Conservation (phyloP, 2,113 vertebrate genomes). For the Burhinus bistriatus region DNA sequence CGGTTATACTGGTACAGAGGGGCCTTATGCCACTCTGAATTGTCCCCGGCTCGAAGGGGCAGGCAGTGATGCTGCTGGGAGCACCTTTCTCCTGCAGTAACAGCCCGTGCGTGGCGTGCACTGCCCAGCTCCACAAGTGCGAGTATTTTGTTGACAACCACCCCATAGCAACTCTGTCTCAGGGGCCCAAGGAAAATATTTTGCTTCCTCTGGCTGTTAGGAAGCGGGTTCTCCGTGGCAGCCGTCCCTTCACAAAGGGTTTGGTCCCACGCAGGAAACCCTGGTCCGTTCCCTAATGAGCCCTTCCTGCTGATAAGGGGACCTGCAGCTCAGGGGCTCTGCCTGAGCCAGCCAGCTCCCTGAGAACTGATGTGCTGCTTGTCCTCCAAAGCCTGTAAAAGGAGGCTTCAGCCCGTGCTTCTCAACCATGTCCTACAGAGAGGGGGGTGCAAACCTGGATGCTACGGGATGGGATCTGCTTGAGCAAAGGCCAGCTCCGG, state of each 20-base stretch:
- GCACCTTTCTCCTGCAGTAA: not conserved
- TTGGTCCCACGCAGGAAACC: conserved; percentile 66
- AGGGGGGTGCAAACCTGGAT: not conserved
- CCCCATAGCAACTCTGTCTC: not conserved
- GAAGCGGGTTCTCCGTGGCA: conserved; percentile 62
- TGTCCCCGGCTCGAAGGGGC: not conserved
- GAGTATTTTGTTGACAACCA: not conserved
- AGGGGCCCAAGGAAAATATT: conserved; percentile 61
- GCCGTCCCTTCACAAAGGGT: conserved; percentile 32
- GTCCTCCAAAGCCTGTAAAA: not conserved
- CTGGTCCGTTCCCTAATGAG: conserved; percentile 50
- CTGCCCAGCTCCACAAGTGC: not conserved
- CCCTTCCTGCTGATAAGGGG: conserved; percentile 65
- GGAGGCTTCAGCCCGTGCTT: not conserved
- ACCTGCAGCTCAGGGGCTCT: conserved; percentile 10
- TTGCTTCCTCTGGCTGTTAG: conserved; percentile 65
- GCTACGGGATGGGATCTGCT: not conserved
- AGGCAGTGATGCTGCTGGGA: not conserved
- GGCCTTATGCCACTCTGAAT: not conserved
- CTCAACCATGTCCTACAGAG: not conserved
- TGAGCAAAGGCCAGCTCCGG: not conserved
- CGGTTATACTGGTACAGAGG: not conserved
- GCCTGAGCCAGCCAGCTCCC: conserved; percentile 35
- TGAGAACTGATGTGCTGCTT: not conserved
- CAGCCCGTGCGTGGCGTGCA: not conserved